Conservation (phyloP, 37 sponge, comb jelly and placozoan species). For the Geodia barretti region DNA sequence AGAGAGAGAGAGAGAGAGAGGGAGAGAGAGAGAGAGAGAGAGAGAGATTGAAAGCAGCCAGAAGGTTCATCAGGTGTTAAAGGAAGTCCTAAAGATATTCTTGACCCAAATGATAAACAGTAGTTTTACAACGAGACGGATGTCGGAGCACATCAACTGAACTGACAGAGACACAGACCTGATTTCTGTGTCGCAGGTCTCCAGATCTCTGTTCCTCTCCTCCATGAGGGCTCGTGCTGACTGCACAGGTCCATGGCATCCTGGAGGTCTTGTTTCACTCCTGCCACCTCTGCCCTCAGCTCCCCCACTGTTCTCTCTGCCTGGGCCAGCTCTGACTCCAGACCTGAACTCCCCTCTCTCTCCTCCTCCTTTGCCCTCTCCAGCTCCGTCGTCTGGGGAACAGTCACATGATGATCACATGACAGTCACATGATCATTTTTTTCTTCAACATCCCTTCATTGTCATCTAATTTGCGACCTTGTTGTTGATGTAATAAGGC, state of each 20-base stretch:
- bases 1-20: too few species aligned
- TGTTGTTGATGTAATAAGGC: too few species aligned
- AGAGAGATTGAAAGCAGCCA: too few species aligned
- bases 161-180: constrained; percentile 19
- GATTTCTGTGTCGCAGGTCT: constrained; percentile 17
- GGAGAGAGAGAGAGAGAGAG: too few species aligned
- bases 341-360: neutral
- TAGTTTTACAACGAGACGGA: too few species aligned
- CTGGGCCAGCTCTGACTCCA: constrained; percentile 30
- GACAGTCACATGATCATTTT: too few species aligned
- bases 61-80: too few species aligned
- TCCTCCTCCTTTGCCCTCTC: neutral
- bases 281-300: constrained; percentile 26
- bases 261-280: constrained; percentile 25
- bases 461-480: too few species aligned
- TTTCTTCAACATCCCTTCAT: neutral
- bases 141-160: neutral
- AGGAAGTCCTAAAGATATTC: too few species aligned
- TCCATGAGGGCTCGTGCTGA: constrained; percentile 49
- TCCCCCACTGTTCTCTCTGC: constrained; percentile 32
- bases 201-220: constrained; percentile 44
- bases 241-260: constrained; percentile 46
- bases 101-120: too few species aligned
- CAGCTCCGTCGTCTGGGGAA: neutral
- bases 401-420: neutral